Conservation (phyloP, 2,797 vertebrate genomes). For the Emydoidea blandingii region DNA sequence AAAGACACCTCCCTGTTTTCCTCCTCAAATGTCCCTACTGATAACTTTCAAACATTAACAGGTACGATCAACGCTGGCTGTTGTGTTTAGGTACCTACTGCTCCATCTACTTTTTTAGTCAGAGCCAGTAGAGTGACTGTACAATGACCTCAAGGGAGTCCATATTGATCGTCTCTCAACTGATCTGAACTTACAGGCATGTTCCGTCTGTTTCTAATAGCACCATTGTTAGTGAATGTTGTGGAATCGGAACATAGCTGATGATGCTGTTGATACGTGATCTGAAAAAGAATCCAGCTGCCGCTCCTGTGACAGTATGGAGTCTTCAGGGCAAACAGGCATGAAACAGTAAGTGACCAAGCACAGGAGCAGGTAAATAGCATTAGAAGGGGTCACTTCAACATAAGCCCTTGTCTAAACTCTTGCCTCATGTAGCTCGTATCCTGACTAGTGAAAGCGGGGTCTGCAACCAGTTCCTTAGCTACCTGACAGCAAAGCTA, state of each 20-base stretch:
- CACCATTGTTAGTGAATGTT: background rate
- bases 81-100: slow-evolving; percentile 3
- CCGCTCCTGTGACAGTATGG: background rate
- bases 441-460: background rate
- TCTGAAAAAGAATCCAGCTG: background rate
- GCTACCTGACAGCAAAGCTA: background rate
- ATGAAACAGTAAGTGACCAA: background rate
- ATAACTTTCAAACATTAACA: slow-evolving; percentile 62
- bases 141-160: slow-evolving; percentile 24
- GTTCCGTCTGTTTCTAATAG: background rate
- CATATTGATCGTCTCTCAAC: slow-evolving; percentile 56
- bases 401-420: background rate
- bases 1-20: slow-evolving; percentile 16
- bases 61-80: slow-evolving; percentile 53
- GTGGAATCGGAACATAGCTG: slow-evolving; percentile 7
- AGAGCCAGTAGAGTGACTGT: background rate
- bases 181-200: slow-evolving; percentile 55
- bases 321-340: background rate
- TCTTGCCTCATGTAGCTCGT: background rate
- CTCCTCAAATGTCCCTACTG: slow-evolving; percentile 34
- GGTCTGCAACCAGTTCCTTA: background rate
- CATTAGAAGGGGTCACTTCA: background rate
- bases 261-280: background rate
- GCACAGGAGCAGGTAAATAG: background rate
- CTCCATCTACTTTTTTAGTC: slow-evolving; percentile 11